Conservation (phyloP, 2,113 vertebrate species). For the Smithornis capensis region DNA sequence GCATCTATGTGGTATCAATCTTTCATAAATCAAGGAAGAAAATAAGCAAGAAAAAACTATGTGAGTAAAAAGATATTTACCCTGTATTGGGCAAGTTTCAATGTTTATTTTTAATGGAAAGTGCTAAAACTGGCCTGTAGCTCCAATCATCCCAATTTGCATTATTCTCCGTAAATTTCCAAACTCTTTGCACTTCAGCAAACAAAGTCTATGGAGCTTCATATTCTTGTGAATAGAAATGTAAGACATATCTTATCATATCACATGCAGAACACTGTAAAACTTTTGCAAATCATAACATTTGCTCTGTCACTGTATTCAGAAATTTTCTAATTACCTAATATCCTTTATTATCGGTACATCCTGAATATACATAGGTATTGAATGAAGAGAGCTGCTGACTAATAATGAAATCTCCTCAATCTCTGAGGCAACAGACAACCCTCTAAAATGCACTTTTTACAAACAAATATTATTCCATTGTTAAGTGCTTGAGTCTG, state of each 20-base stretch:
- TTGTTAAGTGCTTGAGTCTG: neutral
- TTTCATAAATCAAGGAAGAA: neutral
- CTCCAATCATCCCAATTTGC: neutral
- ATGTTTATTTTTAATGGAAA: neutral
- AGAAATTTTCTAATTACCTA: neutral
- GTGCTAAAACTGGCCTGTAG: neutral
- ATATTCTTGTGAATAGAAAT: neutral
- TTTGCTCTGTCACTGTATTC: neutral
- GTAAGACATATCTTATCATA: neutral
- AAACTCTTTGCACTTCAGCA: neutral
- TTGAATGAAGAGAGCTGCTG: neutral
- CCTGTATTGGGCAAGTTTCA: neutral
- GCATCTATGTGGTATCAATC: neutral
- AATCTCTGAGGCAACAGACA: neutral
- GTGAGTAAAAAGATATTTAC: neutral
- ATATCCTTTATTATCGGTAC: neutral
- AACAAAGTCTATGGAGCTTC: neutral
- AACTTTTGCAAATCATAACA: neutral
- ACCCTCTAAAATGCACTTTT: neutral
- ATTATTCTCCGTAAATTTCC: neutral
- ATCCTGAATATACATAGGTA: neutral
- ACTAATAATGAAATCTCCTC: neutral
- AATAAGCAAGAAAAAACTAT: neutral
- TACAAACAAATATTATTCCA: neutral
- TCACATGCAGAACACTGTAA: neutral